A percentile compares a stretch with the other conserved stretches of the same genome.
phyloP scores from a whole-genome alignment of 2,888 invertebrate genomes.

The Schrankia costaestrigalis region DNA sequence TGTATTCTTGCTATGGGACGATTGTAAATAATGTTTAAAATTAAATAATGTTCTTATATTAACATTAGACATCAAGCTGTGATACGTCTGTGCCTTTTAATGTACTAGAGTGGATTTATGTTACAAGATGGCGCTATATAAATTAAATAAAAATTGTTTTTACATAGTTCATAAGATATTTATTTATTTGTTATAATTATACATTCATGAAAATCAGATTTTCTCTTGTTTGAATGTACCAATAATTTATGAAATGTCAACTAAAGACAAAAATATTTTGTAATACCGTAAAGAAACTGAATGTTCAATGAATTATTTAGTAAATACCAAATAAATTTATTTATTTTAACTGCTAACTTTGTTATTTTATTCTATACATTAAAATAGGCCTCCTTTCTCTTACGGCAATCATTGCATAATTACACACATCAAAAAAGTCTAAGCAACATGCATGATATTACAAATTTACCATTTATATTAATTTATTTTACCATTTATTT shows the following conservation, averaged over 20 bases:
- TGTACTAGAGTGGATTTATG: conserved; percentile 48
- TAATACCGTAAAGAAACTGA: conserved; percentile 26
- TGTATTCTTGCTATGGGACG: conserved; percentile 25
- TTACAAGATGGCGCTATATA: conserved; percentile 65
- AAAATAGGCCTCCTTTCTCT: no score
- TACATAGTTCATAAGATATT: conserved; percentile 43
- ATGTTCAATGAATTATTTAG: conserved; percentile 43
- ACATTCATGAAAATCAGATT: conserved; percentile 27
- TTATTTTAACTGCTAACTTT: conserved; percentile 43
- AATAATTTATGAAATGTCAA: conserved; percentile 19
- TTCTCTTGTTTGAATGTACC: conserved; percentile 25
- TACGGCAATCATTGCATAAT: no score
- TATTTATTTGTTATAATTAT: conserved; percentile 47
- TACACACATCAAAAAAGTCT: no score
- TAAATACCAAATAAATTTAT: conserved; percentile 59
- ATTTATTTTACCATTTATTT: no score
- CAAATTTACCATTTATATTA: no score
- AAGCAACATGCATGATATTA: no score
- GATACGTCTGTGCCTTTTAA: conserved; percentile 77
- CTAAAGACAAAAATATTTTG: conserved; percentile 26
- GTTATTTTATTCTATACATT: no score
- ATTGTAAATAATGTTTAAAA: conserved; percentile 46
- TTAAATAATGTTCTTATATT: conserved; percentile 38
- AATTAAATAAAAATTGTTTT: conserved; percentile 38
- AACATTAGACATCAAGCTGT: conserved; percentile 70